Percentiles rank a stretch among this genome's conserved stretches.
Conservation (phyloP, 2,113 vertebrate species). For the Taxidea taxus region DNA sequence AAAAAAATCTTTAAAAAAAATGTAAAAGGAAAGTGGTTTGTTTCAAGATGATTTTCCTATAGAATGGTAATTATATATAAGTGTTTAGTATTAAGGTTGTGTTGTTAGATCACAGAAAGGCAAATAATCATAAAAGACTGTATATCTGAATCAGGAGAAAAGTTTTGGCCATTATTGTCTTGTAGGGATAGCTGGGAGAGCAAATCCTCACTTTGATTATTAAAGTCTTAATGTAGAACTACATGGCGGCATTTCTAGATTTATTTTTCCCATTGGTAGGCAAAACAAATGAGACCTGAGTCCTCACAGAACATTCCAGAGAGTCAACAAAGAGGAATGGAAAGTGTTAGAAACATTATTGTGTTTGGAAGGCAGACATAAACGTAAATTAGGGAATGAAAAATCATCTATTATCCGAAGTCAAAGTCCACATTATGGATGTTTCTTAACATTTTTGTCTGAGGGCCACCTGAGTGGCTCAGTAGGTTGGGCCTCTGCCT, state of each 20-base stretch:
- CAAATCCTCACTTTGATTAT: neutral
- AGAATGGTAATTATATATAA: neutral
- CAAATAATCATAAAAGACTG: neutral
- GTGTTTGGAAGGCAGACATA: conserved; percentile 29
- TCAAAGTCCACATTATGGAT: neutral
- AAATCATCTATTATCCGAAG: neutral
- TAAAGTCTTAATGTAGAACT: neutral
- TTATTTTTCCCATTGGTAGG: neutral
- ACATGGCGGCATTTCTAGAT: neutral
- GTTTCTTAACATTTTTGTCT: neutral
- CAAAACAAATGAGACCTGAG: conserved; percentile 11
- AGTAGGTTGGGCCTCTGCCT: no score
- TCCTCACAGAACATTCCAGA: neutral
- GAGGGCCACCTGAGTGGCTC: no score
- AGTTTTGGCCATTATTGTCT: neutral
- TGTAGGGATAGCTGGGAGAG: neutral
- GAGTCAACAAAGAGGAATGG: conserved; percentile 36
- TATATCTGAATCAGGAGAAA: neutral
- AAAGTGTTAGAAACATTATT: conserved; percentile 39
- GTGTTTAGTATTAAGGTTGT: neutral
- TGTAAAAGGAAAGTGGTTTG: neutral
- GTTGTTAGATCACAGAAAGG: neutral
- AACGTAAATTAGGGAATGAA: neutral
- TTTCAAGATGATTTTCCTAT: conserved; percentile 19
- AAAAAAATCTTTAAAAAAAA: no score